Base-by-base conservation (phyloP, 1,140 invertebrate species). In the Musca vetustissima region DNA sequence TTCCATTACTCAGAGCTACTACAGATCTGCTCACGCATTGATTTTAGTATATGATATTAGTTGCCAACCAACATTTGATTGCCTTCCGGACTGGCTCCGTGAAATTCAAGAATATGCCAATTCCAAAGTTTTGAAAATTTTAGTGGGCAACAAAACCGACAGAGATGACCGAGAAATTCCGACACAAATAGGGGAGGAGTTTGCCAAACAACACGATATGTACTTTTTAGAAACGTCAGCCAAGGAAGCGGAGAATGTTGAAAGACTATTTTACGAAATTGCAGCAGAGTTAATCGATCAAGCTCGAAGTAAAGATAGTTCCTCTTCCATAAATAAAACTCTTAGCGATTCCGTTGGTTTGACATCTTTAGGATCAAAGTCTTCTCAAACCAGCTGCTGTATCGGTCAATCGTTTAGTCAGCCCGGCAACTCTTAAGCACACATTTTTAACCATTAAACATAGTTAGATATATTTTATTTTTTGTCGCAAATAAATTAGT, bases 161-260 rank as follows among this genome's bases (percentile, higher is more conserved):
- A 87, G 95, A 72, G 95, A 97, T 82, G 94, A 97, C 79, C 87
- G 95, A 74, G 96, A 98, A 87, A 96, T 98, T 77, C 96, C 96
- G 8, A 90, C 90, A 13, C 90, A 94, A 81, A 94, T 98, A 53
- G 96, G 95, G n/a, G 93, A 97, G 84, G 93, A 97, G 81, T 98
- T 98, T 88, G 94, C 96, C 48, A 91, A 95, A 80, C 88, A 92
- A 73, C 94, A 98, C 83, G 93, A 94, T 73, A 98, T 98, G 95
- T 96, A 96, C 83, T 97, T 98, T 84, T 89, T 98, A 80, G 97
- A 99, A 87, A 98, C 97, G 24, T 98, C 96, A 32, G 97, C 97
- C 14, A 98, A 98, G 85, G 95, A 98, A 84, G 94, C 96, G 32
- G 95, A 97, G 75, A 98, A 98, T 86, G 97, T 99, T 28, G 97